These are phyloP conservation scores for Coptotermes formosanus DNA, from an alignment of 1,140 invertebrate genomes.

Conservation along the genomic window DNA sequence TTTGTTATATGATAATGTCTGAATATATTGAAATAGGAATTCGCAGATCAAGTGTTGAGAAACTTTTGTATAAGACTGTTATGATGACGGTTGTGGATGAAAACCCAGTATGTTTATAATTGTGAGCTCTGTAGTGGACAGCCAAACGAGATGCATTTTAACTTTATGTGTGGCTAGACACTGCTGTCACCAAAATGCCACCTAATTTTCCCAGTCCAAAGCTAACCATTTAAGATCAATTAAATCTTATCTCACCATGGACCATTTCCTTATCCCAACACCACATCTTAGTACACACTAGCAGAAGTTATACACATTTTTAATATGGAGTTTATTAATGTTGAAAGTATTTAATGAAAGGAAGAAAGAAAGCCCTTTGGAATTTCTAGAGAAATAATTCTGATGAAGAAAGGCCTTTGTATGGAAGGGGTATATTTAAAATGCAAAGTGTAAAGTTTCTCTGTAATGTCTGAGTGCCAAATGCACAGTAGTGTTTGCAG, in stretches of 20 bases:
- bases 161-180: neutral
- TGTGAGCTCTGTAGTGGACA: neutral
- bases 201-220: neutral
- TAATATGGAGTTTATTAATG: conserved; percentile 14
- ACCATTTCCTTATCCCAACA: neutral
- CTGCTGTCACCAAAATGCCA: neutral
- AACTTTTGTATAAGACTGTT: conserved; percentile 2
- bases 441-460: neutral
- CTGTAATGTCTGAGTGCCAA: neutral
- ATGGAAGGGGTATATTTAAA: neutral
- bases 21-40: neutral
- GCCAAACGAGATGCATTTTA: neutral
- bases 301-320: conserved; percentile 11
- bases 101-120: neutral
- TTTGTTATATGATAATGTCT: neutral
- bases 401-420: neutral
- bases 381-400: conserved; percentile 4
- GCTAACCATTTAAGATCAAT: conserved; percentile 10
- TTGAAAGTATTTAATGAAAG: neutral
- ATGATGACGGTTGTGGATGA: neutral
- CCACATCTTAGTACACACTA: neutral
- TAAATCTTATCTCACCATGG: neutral
- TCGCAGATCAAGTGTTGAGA: neutral
- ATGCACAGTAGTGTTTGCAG: neutral
- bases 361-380: neutral